Evolutionary conservation across 2,113 vertebrate species (phyloP).

Genomic region (Sinocyclocheilus anophthalmus): DNA sequence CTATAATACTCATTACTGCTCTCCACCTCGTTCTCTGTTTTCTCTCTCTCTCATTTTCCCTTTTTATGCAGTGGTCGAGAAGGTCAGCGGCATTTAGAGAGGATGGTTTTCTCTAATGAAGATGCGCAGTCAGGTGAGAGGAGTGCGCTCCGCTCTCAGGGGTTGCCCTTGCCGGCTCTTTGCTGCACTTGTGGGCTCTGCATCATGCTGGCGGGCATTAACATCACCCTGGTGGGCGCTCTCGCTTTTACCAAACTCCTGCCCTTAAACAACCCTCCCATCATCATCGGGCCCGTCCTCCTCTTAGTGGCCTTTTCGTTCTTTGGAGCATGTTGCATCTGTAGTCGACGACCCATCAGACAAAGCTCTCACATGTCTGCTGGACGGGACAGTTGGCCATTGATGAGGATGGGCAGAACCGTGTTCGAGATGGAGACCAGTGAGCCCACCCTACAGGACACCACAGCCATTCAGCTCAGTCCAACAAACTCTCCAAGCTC

Average conservation of each 20-base stretch:
- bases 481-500: slow-evolving; percentile 85
- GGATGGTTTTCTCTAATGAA: slow-evolving; percentile 52
- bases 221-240: slow-evolving; percentile 93
- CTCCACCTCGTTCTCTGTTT: background rate
- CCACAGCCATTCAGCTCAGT: slow-evolving; percentile 90
- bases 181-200: slow-evolving; percentile 94
- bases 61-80: slow-evolving; percentile 39
- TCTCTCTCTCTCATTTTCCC: background rate
- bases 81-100: slow-evolving; percentile 72
- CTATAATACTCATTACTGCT: slow-evolving; percentile 20
- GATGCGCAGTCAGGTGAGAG: slow-evolving; percentile 69
- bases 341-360: slow-evolving; percentile 78
- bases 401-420: slow-evolving; percentile 79
- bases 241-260: slow-evolving; percentile 87
- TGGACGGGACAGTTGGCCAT: slow-evolving; percentile 73
- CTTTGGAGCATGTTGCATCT: slow-evolving; percentile 87
- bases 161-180: slow-evolving; percentile 87
- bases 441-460: slow-evolving; percentile 93
- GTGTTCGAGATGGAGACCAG: slow-evolving; percentile 93
- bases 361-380: slow-evolving; percentile 65
- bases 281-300: slow-evolving; percentile 88
- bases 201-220: slow-evolving; percentile 93
- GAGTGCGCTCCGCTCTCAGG: slow-evolving; percentile 68
- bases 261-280: slow-evolving; percentile 83
- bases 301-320: slow-evolving; percentile 84